Conservation (phyloP, 2,113 vertebrate species). For the Irena cyanogastra region DNA sequence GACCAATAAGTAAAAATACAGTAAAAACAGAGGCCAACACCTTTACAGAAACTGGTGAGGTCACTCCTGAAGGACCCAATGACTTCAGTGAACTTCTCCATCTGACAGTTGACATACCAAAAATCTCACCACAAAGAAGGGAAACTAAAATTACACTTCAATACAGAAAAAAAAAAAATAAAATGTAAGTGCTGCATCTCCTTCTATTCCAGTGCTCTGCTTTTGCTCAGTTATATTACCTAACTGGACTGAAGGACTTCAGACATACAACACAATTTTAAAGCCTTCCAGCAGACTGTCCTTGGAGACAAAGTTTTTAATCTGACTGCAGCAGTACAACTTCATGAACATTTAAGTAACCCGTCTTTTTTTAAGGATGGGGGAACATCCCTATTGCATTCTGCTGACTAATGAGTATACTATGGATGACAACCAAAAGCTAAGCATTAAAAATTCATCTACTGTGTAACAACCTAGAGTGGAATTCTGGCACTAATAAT, state of each 20-base stretch:
- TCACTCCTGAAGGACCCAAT: not conserved
- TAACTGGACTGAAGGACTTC: not conserved
- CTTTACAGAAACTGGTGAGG: not conserved
- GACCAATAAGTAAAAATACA: not conserved
- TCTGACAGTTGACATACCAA: accelerated
- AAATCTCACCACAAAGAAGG: not conserved
- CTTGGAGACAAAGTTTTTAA: not conserved
- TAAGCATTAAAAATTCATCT: not conserved
- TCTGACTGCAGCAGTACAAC: not conserved
- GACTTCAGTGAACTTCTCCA: not conserved
- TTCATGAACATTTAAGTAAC: not conserved
- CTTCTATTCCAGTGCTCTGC: not conserved
- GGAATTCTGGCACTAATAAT: not conserved
- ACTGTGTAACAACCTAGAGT: not conserved
- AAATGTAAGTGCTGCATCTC: not conserved
- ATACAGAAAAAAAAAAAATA: not conserved
- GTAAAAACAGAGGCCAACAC: not conserved
- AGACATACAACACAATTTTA: not conserved
- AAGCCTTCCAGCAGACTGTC: not conserved
- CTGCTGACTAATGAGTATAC: not conserved
- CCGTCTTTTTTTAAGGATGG: not conserved
- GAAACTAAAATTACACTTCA: not conserved
- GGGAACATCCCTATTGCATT: not conserved
- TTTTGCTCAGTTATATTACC: not conserved
- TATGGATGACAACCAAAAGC: not conserved